Base-by-base conservation (phyloP, 2,888 invertebrate genomes). In the Zhuqinia jingwanae region DNA sequence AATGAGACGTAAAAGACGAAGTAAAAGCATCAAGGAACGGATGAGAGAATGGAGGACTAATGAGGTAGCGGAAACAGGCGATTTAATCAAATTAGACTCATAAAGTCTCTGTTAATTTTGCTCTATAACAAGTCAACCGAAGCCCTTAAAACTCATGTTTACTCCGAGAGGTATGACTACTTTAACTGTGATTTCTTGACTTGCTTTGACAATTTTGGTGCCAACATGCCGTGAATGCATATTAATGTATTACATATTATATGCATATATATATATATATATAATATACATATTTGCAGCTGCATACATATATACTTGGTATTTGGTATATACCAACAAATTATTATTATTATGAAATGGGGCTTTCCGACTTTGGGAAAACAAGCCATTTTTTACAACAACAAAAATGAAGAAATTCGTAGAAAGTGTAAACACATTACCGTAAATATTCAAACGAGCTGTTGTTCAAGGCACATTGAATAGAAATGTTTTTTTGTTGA, bases 71-170 rank as follows among this genome's bases (percentile, higher is more conserved):
- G 86, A 86, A 86, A 86, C 86, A 86, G 86, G 81, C 86, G 86
- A 86, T 86, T 86, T 86, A 86, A 86, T 86, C 86, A 86, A 86
- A 86, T 86, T 86, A 86, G 86, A 86, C 86, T 86, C 86, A 86
- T 86, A 86, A 86, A 86, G 86, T 86, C 86, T 86, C 80, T 81
- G 65, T 81, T 81, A 81, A 81, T 86, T 86, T 81, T 86, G 56
- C 86, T 76, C 50, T 50, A 65, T 63, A 81, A 13, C 56, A 81
- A 86, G 86, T 86, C 86, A 86, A 58, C 76, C 68, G 68, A 86
- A 86, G 45, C 80, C 81, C 53, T 60, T 86, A 75, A n/a, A 80
- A 81, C 76, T 86, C 76, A 53, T 76, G 80, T 86, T 86, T 86
- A 80, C 68, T 65, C 56, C 68, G 27, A 73, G 63, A 58, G 20